Evolutionary conservation across 1,140 invertebrate genomes (phyloP), one percentile per base, ranked within the genome.

Genomic region (Lepidotrigona ventralis): DNA sequence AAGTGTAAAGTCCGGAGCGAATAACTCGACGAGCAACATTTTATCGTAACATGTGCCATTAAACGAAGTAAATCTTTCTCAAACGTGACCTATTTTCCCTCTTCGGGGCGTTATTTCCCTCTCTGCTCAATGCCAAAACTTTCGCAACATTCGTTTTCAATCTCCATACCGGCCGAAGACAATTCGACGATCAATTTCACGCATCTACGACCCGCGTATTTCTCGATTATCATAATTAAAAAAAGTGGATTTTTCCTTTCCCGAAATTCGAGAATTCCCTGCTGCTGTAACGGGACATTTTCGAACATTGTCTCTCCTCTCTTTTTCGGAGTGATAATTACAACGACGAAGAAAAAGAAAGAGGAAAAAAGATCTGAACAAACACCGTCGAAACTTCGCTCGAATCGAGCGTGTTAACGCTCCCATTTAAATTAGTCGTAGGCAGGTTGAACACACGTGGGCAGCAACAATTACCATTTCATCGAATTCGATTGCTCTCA

Each of bases 31-130:
- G 64, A 23, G 60, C 80, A 82, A 56, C 53, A 82, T 75, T 81
- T 75, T 75, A 75, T 76, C 63, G 73, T n/a, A 68, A 69, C 63
- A 51, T 51, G 73, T 76, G n/a, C 33, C 64, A 58, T 82, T 56
- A 58, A 76, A 54, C 80, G 80, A 81, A 76, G 73, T 82, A 69
- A 76, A 69, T 81, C 75, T 81, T 75, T 66, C 68, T 68, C 53
- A 39, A 81, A 74, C n/a, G 63, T 26, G 80, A 82, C 80, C 73
- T 58, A 82, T 76, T 58, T 82, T 69, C 80, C 29, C 72, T 33
- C 39, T 46, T 82, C 19, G 80, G 33, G 69, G 68, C 80, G 70
- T 64, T 79, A 71, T 60, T 78, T 83, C 58, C 68, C 75, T 60
- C 26, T 51, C 81, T 26, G 26, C 68, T 33, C 58, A 54, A 71